Evolutionary conservation across 2,888 invertebrate genomes (phyloP).

Genomic region (Xestia sexstrigata): DNA sequence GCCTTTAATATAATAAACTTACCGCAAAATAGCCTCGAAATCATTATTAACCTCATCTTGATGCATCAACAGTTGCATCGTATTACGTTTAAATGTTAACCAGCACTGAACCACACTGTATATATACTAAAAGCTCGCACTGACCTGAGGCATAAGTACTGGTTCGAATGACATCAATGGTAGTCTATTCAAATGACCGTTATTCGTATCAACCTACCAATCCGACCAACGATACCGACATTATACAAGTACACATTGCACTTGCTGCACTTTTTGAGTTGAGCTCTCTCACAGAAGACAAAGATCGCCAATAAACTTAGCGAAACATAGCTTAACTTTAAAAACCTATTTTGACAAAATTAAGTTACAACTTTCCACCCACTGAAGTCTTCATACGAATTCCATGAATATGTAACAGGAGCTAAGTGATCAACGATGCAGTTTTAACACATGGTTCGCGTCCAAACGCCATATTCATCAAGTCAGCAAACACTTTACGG

Average conservation of each 20-base stretch:
- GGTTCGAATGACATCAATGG: constrained; percentile 11
- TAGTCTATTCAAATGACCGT: neutral
- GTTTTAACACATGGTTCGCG: constrained; percentile 36
- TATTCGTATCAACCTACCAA: neutral
- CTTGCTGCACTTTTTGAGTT: neutral
- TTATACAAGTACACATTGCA: neutral
- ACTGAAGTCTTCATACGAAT: constrained; percentile 9
- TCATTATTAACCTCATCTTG: neutral
- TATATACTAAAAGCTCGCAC: neutral
- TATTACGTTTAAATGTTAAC: neutral
- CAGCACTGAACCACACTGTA: neutral
- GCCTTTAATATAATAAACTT: neutral
- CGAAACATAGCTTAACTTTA: neutral
- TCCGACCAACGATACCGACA: neutral
- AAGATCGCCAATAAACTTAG: neutral
- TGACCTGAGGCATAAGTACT: neutral
- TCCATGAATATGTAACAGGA: constrained; percentile 41
- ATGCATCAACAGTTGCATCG: neutral
- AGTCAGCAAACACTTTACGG: constrained; percentile 23
- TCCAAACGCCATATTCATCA: constrained; percentile 39
- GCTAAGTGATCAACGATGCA: constrained; percentile 46
- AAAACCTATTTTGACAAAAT: neutral
- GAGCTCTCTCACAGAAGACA: neutral
- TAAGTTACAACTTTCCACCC: neutral
- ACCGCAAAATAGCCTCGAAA: neutral